Evolutionary conservation across 2,797 vertebrate genomes (phyloP).

Genomic region (Xenopus petersii): DNA sequence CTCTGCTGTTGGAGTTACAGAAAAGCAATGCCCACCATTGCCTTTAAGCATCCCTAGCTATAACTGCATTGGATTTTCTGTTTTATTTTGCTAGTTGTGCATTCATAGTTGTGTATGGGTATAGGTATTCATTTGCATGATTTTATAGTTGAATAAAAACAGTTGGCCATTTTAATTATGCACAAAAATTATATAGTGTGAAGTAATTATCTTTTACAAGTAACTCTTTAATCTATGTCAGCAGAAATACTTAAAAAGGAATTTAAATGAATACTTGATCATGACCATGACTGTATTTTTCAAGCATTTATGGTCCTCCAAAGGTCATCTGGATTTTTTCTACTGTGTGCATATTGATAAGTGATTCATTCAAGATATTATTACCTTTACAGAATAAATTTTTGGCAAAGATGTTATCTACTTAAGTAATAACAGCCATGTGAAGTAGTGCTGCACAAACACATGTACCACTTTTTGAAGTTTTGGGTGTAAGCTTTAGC

Average conservation of each 20-base stretch:
- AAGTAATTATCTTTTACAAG: neutral
- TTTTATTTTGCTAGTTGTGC: neutral
- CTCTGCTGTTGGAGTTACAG: too few relatives aligned
- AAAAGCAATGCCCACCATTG: too few relatives aligned
- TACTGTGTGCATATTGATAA: conserved; percentile 42
- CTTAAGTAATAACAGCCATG: too few relatives aligned
- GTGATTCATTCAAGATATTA: too few relatives aligned
- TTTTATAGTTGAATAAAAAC: neutral
- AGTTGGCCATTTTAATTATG: neutral
- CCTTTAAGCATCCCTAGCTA: neutral
- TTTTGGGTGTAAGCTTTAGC: too few relatives aligned
- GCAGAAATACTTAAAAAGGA: conserved; percentile 52
- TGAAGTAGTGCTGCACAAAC: too few relatives aligned
- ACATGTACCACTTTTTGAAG: too few relatives aligned
- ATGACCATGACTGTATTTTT: conserved; percentile 58
- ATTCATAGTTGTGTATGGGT: neutral
- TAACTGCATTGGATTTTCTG: neutral
- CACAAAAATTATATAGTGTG: neutral
- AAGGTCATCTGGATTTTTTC: conserved; percentile 61
- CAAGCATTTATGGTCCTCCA: conserved; percentile 59
- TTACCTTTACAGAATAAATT: too few relatives aligned
- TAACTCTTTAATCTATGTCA: conserved; percentile 5
- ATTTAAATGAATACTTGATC: conserved; percentile 54
- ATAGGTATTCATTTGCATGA: neutral
- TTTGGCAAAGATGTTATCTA: too few relatives aligned